These are phyloP conservation scores for Alcis repandata DNA, from an alignment of 2,888 invertebrate genomes.

Conservation along the genomic window DNA sequence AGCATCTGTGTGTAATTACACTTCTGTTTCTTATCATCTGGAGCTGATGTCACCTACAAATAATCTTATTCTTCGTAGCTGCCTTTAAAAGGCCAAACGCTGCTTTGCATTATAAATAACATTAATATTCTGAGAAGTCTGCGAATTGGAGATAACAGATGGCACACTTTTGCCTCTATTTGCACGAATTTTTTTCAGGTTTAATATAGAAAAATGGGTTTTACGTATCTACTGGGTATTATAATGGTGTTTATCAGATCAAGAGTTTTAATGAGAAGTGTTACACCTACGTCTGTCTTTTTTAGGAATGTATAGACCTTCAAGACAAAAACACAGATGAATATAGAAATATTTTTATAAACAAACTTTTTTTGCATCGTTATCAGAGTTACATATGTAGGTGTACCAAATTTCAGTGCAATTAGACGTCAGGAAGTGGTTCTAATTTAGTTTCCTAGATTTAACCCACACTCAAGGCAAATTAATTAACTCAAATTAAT, in stretches of 20 bases:
- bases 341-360: too few relatives aligned
- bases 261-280: too few relatives aligned
- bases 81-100: slow-evolving; percentile 23
- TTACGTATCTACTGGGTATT: slow-evolving; percentile 22
- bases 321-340: too few relatives aligned
- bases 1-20: slow-evolving; percentile 12
- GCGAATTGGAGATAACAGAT: slow-evolving; percentile 56
- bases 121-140: slow-evolving; percentile 44
- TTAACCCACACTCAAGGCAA: too few relatives aligned
- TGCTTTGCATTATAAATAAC: slow-evolving; percentile 38
- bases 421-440: too few relatives aligned
- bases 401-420: too few relatives aligned
- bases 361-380: too few relatives aligned
- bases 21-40: slow-evolving; percentile 18
- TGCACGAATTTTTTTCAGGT: slow-evolving; percentile 39
- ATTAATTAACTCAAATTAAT: too few relatives aligned
- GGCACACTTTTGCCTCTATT: slow-evolving; percentile 37
- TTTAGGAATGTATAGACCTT: too few relatives aligned
- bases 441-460: too few relatives aligned
- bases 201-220: slow-evolving; percentile 38
- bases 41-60: slow-evolving; percentile 28
- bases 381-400: too few relatives aligned
- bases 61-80: slow-evolving; percentile 13
- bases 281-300: too few relatives aligned
- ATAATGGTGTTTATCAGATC: background rate